These are phyloP conservation scores for Avahi laniger DNA, from an alignment of 2,797 vertebrate genomes.

Conservation along the genomic window DNA sequence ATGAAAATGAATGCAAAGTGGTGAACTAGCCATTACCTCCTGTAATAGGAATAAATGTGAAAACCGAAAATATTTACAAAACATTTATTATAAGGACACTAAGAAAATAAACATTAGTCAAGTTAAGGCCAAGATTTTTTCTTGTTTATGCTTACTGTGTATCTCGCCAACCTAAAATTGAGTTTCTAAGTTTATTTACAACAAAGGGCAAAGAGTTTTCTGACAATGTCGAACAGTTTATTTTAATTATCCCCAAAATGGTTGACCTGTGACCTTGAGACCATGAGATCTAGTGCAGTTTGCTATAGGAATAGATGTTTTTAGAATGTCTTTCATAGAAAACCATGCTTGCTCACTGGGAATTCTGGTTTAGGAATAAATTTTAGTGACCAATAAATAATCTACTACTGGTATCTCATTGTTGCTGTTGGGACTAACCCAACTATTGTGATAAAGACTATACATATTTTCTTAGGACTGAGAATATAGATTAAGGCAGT, in stretches of 20 bases:
- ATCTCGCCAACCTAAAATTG: not conserved
- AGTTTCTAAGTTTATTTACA: not conserved
- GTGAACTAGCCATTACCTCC: not conserved
- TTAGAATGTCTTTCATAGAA: not conserved
- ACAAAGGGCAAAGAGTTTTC: not conserved
- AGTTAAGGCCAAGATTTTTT: not conserved
- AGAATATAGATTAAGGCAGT: not conserved
- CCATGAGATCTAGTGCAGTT: not conserved
- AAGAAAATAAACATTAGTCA: not conserved
- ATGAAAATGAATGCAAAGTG: conserved; percentile 16
- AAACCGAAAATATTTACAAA: conserved; percentile 37
- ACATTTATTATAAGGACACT: not conserved
- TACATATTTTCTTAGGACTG: not conserved
- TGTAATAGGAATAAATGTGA: conserved; percentile 22
- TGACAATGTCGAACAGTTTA: not conserved
- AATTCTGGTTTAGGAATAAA: not conserved
- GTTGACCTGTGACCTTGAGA: not conserved
- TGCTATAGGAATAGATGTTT: not conserved
- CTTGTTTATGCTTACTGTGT: not conserved
- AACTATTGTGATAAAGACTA: not conserved
- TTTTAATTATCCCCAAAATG: not conserved
- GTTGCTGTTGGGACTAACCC: not conserved
- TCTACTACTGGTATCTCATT: not conserved
- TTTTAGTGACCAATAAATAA: not conserved
- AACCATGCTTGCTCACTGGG: not conserved